These are phyloP conservation scores for Tinea pellionella DNA, from an alignment of 2,888 invertebrate genomes.

Conservation along the genomic window DNA sequence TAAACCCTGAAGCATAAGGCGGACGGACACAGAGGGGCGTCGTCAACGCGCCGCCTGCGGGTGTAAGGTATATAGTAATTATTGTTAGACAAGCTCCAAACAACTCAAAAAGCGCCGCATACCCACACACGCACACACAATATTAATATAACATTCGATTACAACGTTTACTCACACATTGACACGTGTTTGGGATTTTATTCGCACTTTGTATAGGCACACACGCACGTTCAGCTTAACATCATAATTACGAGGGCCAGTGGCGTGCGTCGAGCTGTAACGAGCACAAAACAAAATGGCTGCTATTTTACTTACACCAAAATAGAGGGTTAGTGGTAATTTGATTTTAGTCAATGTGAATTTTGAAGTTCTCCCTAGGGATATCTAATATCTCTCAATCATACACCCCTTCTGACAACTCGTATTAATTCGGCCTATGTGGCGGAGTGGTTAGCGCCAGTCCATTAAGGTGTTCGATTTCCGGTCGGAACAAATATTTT, in stretches of 20 bases:
- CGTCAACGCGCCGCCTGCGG: conserved; percentile 34
- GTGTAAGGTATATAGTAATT: conserved; percentile 65
- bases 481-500: no score
- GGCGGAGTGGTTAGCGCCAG: no score
- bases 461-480: no score
- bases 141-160: conserved; percentile 13
- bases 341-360: not conserved
- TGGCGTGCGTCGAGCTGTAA: conserved; percentile 66
- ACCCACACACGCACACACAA: conserved; percentile 27
- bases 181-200: conserved; percentile 23
- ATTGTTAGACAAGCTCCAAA: conserved; percentile 56
- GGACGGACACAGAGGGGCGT: conserved; percentile 20
- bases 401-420: not conserved
- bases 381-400: not conserved
- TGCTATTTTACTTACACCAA: conserved; percentile 44
- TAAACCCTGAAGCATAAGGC: conserved; percentile 20
- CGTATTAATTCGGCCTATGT: no score
- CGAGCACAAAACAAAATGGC: conserved; percentile 66
- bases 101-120: conserved; percentile 57
- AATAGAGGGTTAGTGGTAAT: conserved; percentile 10
- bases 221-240: conserved; percentile 30
- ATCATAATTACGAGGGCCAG: conserved; percentile 63
- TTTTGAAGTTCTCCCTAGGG: not conserved
- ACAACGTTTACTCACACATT: conserved; percentile 24
- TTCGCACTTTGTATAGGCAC: conserved; percentile 35